Conservation (phyloP, 1,140 invertebrate species). For the Muscidifurax raptorellus region DNA sequence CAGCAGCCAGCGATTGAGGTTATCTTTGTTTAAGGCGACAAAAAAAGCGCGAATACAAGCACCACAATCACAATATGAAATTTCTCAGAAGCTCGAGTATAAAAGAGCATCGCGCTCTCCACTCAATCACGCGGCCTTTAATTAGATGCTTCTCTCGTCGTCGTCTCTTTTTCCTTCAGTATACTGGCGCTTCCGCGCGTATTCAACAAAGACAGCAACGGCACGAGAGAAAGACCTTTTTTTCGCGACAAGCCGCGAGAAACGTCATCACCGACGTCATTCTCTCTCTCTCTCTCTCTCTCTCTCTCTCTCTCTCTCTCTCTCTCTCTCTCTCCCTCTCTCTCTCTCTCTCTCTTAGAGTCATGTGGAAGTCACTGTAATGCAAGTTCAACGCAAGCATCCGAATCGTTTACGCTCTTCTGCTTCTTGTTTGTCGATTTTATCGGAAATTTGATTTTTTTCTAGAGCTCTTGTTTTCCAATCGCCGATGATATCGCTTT, state of each 20-base stretch:
- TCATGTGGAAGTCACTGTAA: slow-evolving; percentile 5
- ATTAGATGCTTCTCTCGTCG: not conserved
- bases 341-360: not conserved
- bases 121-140: not conserved
- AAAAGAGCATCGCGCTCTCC: not conserved
- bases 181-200: not conserved
- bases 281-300: not conserved
- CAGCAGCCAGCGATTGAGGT: not conserved
- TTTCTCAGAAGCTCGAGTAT: not conserved
- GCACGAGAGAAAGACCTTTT: slow-evolving; percentile 20
- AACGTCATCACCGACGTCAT: slow-evolving; percentile 37
- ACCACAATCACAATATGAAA: not conserved
- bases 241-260: slow-evolving; percentile 2
- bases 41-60: not conserved
- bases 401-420: not conserved
- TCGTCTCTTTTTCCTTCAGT: not conserved
- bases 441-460: not conserved
- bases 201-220: not conserved
- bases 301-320: no score
- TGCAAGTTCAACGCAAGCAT: not conserved
- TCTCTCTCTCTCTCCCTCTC: not conserved
- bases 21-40: not conserved
- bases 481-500: not conserved
- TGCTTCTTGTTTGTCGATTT: slow-evolving; percentile 6
- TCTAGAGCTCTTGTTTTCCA: not conserved